Evolutionary conservation across 2,113 vertebrate species (phyloP), one percentile per base, ranked within the genome.

Genomic region (Bagarius yarrelli): DNA sequence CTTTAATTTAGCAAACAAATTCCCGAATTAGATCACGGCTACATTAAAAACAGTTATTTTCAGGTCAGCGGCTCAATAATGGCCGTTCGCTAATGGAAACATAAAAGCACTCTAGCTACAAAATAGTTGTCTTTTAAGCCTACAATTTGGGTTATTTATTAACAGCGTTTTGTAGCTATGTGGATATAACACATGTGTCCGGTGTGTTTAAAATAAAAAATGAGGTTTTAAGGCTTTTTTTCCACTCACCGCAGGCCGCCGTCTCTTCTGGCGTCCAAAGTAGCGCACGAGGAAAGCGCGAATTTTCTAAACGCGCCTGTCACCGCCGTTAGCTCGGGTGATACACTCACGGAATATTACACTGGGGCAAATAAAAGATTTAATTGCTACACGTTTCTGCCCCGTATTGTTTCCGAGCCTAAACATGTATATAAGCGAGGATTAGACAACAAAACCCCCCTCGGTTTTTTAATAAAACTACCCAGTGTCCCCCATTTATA

Each of bases 401-500:
- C 30, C 69, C 8, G 14, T 30, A 12, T 8, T 32, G 2, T 18
- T 40, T 6, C 2, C 52, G 5, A 55, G 23, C 15, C 40, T 72
- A 66, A 30, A 53, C 56, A 3, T 40, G 32, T 60, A 8, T 8
- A 21, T 30, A 32, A 21, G n/a, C 59, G 32, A 55, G 66, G 66
- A 75, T 50, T 4, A 16, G n/a, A 18, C 40, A 8, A 70, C n/a
- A 53, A 53, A 30, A n/a, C n/a, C 16, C 44, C 47, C 5, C 25
- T 4, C 8, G 4, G 61, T 47, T 19, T 63, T 36, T 76, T 52
- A 25, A 47, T 47, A 47, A 47, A 52, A 19, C 30, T 32, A 12
- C 34, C 23, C 72, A 47, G 69, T 64, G 71, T 71, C 75, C 74
- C 66, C 75, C 57, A 72, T 81, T 81, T 75, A 81, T 78, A 81